A percentile compares a stretch with the other conserved stretches of the same genome.
These are phyloP conservation scores for Brienomyrus longianalis DNA, from an alignment of 2,113 vertebrate species.

Conservation along the genomic window DNA sequence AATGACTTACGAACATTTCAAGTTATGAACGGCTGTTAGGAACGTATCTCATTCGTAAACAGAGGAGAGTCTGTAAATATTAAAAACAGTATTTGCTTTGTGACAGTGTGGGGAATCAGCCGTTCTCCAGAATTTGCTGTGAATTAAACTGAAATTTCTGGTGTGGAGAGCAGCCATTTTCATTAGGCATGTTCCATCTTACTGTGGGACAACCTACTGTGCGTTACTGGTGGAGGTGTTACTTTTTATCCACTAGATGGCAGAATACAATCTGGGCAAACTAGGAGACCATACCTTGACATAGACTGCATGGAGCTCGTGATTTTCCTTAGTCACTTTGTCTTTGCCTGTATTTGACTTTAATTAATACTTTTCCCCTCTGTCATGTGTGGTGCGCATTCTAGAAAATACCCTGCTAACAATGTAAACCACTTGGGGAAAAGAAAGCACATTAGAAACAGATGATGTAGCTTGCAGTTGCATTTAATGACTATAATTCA, in stretches of 20 bases:
- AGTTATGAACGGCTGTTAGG: too few species aligned
- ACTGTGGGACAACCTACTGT: background rate
- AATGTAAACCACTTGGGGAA: background rate
- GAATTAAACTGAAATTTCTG: background rate
- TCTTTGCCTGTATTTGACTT: background rate
- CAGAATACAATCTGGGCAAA: background rate
- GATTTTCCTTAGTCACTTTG: background rate
- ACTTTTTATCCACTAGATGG: background rate
- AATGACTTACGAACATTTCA: too few species aligned
- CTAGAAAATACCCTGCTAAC: background rate
- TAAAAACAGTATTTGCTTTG: background rate
- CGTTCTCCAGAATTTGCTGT: background rate
- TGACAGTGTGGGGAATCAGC: too few species aligned
- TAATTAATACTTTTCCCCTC: background rate
- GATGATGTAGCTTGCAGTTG: background rate
- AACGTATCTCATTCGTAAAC: too few species aligned
- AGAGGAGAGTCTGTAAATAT: background rate
- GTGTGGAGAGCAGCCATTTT: background rate
- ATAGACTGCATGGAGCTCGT: background rate
- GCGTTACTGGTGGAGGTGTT: background rate
- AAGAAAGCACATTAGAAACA: background rate
- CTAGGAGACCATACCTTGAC: background rate
- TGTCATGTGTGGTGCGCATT: background rate
- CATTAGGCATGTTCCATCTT: background rate
- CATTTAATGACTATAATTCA: conserved; percentile 9